These are phyloP conservation scores for Campoplex nolae DNA, from an alignment of 2,888 invertebrate species.

Conservation along the genomic window DNA sequence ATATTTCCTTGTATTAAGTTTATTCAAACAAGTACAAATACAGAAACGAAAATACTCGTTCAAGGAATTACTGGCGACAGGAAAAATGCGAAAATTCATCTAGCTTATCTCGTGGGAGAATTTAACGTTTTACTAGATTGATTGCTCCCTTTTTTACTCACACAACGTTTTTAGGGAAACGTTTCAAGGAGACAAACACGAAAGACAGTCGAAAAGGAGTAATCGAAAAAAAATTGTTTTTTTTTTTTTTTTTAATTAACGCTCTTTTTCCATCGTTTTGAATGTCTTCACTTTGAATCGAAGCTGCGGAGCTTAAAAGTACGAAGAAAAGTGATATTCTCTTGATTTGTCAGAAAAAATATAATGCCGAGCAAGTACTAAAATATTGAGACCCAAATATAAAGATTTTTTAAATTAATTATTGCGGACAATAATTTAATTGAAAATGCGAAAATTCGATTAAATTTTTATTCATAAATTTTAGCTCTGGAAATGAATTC, in stretches of 20 bases:
- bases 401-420: background rate
- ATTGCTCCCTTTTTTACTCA: conserved; percentile 46
- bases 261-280: background rate
- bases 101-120: conserved; percentile 32
- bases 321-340: no score
- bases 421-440: no score
- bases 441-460: no score
- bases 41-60: conserved; percentile 54
- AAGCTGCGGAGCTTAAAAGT: background rate
- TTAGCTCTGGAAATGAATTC: background rate
- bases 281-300: background rate
- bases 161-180: conserved; percentile 43
- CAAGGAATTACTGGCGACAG: conserved; percentile 20
- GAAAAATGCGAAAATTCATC: conserved; percentile 9
- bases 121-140: conserved; percentile 58
- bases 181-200: background rate
- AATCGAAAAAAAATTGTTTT: background rate
- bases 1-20: conserved; percentile 37
- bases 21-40: conserved; percentile 69
- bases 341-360: no score
- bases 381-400: background rate
- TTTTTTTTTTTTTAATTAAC: background rate
- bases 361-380: no score
- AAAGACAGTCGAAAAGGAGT: background rate
- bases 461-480: no score